A percentile compares a stretch with the other conserved stretches of the same genome.
Evolutionary conservation across 2,888 invertebrate genomes (phyloP).

Genomic region (Caenorhabditis wallacei): DNA sequence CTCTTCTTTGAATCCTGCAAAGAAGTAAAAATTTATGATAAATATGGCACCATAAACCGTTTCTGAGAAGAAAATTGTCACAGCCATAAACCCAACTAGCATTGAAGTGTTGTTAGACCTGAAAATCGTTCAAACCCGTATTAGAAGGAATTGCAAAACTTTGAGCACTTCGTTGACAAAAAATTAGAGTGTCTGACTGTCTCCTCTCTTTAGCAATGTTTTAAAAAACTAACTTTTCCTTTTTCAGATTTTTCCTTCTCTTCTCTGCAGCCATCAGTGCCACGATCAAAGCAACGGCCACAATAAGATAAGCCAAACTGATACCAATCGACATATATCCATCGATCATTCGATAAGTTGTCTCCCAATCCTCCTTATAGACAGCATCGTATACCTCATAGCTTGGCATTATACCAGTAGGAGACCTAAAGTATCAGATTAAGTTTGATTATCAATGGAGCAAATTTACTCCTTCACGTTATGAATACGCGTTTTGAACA

Average conservation of each 20-base stretch:
- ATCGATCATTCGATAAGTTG: not conserved
- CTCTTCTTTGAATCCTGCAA: not conserved
- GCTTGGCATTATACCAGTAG: too few relatives aligned
- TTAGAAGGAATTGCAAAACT: too few relatives aligned
- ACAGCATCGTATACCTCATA: too few relatives aligned
- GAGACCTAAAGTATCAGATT: too few relatives aligned
- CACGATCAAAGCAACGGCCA: not conserved
- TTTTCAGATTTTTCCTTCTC: slow-evolving; percentile 15
- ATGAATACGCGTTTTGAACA: not conserved
- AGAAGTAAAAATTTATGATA: not conserved
- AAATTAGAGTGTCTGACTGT: too few relatives aligned
- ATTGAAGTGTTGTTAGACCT: not conserved
- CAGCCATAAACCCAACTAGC: not conserved
- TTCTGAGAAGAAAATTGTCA: not conserved
- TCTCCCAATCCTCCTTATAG: too few relatives aligned
- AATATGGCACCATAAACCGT: not conserved
- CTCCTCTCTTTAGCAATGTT: too few relatives aligned
- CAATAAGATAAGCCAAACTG: not conserved
- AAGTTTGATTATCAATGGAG: too few relatives aligned
- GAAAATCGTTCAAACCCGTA: too few relatives aligned
- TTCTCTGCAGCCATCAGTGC: not conserved
- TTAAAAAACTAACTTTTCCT: slow-evolving; percentile 13
- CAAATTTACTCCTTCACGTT: too few relatives aligned
- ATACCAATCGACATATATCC: not conserved
- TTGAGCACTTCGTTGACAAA: too few relatives aligned